Base-by-base conservation (phyloP, 2,888 invertebrate genomes). In the Rhagium mordax region DNA sequence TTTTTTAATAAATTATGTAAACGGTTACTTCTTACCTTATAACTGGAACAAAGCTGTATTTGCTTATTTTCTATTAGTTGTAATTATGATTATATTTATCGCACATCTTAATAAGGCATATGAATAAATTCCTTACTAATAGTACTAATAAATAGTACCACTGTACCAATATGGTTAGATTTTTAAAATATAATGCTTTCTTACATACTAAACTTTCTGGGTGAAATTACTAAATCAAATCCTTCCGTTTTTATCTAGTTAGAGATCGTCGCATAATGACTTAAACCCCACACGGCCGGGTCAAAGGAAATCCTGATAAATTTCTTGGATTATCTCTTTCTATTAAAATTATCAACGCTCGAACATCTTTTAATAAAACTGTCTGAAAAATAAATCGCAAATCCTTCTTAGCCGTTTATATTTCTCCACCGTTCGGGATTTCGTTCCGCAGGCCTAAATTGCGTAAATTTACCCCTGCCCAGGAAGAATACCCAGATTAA, bases 301-400 rank as follows among this genome's bases (percentile, higher is more conserved):
- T 57, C 41, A 21, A 21, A 55, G 27, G 6, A 57, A 29, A 67
- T 67, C 57, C 67, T 27, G 67, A 67, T 67, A 67, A 57, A 67
- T 61, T 55, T 65, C 57, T 24, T 15, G 67, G 67, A 67, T 67
- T 71, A 72, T 59, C 67, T 59, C 20, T 41, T 70, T 41, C 67
- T 60, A 70, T 74, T 65, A 64, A 67, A 75, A 77, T 77, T 77
- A 74, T 77, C 71, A 66, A 74, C 75, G 75, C 72, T 72, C 71
- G 70, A 75, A 75, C 75, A 72, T 78, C 75, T 75, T 72, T 70
- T 70, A 72, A 74, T 77, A 76, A 77, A 76, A 74, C 71, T 70
- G 74, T 70, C 76, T 71, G 59, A 74, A 71, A 74, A 70, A 66
- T 73, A 74, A 73, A 74, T 73, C 77, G 73, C 75, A 72, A 73